These are phyloP conservation scores for Xenentodon cancila DNA, from an alignment of 2,797 vertebrate genomes.

Conservation along the genomic window DNA sequence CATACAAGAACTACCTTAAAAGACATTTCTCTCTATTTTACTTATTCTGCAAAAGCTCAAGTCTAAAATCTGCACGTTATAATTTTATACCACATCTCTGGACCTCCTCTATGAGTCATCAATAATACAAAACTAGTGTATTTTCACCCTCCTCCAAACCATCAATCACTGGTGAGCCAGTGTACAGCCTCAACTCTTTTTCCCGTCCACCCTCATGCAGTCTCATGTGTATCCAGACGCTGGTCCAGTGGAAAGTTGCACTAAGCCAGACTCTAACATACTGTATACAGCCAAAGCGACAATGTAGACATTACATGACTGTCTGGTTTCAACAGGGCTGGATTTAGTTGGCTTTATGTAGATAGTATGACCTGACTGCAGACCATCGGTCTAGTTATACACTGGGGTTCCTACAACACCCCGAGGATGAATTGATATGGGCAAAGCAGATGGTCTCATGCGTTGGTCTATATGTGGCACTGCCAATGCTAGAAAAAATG, in stretches of 20 bases:
- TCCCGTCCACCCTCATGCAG: conserved; percentile 35
- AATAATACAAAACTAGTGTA: conserved; percentile 74
- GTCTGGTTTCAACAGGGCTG: conserved; percentile 14
- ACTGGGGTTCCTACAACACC: conserved; percentile 17
- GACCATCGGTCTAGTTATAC: conserved; percentile 25
- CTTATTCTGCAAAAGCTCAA: conserved; percentile 1
- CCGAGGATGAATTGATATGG: conserved; percentile 27
- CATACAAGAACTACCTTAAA: conserved; percentile 8
- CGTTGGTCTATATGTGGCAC: conserved; percentile 68
- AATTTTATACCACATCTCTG: conserved; percentile 40
- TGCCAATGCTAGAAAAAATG: conserved; percentile 48
- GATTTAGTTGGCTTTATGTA: conserved; percentile 14
- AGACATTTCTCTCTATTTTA: conserved; percentile 8
- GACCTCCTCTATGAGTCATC: conserved; percentile 51
- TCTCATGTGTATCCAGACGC: conserved; percentile 37
- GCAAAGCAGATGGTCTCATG: conserved; percentile 31
- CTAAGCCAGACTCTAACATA: conserved; percentile 13
- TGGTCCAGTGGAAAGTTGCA: conserved; percentile 24
- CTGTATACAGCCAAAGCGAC: conserved; percentile 4
- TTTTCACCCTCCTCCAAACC: conserved; percentile 66
- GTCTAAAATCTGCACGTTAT: conserved; percentile 25
- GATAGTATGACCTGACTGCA: neutral
- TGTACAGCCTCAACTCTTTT: conserved; percentile 33
- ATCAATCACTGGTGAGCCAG: conserved; percentile 67
- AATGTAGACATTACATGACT: conserved; percentile 16